Conservation (phyloP, 2,113 vertebrate species). For the Cebidichthys violaceus region DNA sequence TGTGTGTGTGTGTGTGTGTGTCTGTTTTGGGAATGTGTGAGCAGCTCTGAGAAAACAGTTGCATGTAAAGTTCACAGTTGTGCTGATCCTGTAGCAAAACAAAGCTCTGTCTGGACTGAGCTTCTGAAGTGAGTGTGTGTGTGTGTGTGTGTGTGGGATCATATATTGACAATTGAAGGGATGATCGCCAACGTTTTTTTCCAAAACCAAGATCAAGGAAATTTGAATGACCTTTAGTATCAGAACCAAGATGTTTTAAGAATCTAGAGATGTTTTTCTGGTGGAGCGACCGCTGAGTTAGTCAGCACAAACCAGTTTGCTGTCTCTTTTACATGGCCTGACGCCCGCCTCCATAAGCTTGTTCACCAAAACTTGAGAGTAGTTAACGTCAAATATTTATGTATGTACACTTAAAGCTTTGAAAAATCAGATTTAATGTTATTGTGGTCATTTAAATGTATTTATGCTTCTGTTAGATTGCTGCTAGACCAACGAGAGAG, state of each 20-base stretch:
- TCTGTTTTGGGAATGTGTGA: conserved; percentile 52
- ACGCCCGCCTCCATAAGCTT: background rate
- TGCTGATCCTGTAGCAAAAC: conserved; percentile 90
- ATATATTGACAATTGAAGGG: background rate
- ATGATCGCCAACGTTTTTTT: background rate
- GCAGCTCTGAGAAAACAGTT: conserved; percentile 76
- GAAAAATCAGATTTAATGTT: background rate
- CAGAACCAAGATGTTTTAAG: background rate
- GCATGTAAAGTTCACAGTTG: conserved; percentile 90
- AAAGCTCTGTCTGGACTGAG: conserved; percentile 85
- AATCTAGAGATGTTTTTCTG: background rate
- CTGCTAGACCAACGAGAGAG: no score
- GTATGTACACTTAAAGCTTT: background rate
- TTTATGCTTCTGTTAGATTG: background rate
- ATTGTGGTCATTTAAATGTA: background rate
- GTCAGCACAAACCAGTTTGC: background rate
- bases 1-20: conserved; percentile 51
- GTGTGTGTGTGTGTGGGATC: conserved; percentile 35
- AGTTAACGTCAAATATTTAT: no score
- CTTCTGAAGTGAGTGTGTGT: conserved; percentile 78
- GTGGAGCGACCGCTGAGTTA: background rate
- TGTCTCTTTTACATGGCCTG: background rate
- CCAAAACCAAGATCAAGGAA: background rate
- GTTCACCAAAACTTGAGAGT: background rate
- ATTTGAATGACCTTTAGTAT: background rate